Base-by-base conservation (phyloP, 2,888 invertebrate species). In the Atherix ibis region DNA sequence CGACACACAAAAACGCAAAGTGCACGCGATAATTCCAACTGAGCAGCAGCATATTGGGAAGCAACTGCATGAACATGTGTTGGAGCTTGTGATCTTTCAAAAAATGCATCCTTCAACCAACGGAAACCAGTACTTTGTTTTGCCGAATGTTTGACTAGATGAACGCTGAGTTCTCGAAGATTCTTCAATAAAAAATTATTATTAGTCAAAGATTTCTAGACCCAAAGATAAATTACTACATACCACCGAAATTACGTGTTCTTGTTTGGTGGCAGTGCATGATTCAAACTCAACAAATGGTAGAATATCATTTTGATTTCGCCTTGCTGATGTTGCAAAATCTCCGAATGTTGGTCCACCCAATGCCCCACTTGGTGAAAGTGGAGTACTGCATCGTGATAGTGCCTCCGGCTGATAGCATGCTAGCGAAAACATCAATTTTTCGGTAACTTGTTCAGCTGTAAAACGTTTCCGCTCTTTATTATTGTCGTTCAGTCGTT, bases 351-450 rank as follows among this genome's bases (percentile, higher is more conserved):
- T 62, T 2, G 69, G 63, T 19, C 67, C 64, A 36, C 64, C 63
- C 14, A 63, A 58, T 16, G 65, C 53, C 39, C 72, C 73, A 41
- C 71, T 69, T 9, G 85, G 85, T 2, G 85, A 82, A 60, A 84
- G 70, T 8, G 87, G 87, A 15, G 87, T 87, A 46, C 77, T 81
- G 49, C 79, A 83, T 48, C 84, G 73, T 2, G 85, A 85, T 24
- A 87, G 56, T 1, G 84, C 84, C 61, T 87, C 87, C 1, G 87
- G 85, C 72, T 59, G 84, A 58, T 87, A 87, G 53, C 84, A 85
- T 37, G 80, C 78, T 49, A 85, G 62, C 30, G 83, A 83, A 38
- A 82, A 74, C 48, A 80, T 67, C 18, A 87, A 64, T 49, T 85
- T 82, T 45, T 82, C 83, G 1, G 74, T 72, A 18, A 84, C 82